Conservation (phyloP, 2,888 invertebrate genomes). For the Polymixis lichenea region DNA sequence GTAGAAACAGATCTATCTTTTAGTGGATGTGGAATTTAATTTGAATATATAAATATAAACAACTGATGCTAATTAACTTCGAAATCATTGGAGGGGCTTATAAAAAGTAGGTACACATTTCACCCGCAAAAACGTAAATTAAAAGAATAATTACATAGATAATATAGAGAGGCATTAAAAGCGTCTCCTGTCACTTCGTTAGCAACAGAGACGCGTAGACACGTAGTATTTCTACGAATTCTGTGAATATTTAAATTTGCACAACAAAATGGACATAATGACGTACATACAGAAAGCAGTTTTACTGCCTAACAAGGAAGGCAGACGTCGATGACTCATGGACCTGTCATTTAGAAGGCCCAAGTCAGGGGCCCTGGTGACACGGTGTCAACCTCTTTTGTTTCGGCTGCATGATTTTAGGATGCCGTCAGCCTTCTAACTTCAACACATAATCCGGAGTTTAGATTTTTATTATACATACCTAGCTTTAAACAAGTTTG, state of each 20-base stretch:
- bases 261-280: conserved; percentile 63
- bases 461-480: too few species aligned
- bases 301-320: conserved; percentile 60
- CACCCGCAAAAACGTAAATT: neutral
- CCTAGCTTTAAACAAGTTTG: too few species aligned
- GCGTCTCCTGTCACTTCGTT: conserved; percentile 29
- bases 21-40: conserved; percentile 25
- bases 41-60: conserved; percentile 20
- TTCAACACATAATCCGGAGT: conserved; percentile 6
- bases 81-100: neutral
- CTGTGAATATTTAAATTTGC: conserved; percentile 62
- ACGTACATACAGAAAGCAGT: conserved; percentile 62
- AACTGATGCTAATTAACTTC: neutral
- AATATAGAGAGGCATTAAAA: conserved; percentile 18
- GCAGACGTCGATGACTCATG: conserved; percentile 63
- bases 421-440: conserved; percentile 33
- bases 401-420: conserved; percentile 33
- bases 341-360: conserved; percentile 61
- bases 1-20: conserved; percentile 18
- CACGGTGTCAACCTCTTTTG: conserved; percentile 51
- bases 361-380: conserved; percentile 45
- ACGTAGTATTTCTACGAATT: conserved; percentile 57
- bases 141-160: neutral
- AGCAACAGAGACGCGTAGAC: conserved; percentile 43
- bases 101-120: neutral